phyloP scores from a whole-genome alignment of 2,888 invertebrate species.

The Hirtodrosophila duncani region DNA sequence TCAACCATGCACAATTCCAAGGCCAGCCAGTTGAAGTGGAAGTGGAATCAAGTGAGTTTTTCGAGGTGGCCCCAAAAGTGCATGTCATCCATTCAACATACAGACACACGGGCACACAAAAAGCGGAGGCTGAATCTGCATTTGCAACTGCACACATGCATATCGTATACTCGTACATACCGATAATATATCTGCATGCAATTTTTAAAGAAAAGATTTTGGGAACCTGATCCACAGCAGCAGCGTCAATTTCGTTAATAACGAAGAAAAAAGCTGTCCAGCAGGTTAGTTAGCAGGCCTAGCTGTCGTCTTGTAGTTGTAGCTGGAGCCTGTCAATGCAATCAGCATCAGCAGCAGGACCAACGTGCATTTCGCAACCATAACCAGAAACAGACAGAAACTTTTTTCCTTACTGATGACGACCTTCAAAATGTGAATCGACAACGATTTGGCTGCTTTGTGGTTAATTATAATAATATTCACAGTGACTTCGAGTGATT shows the following conservation, averaged over 20 bases:
- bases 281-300: conserved; percentile 30
- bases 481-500: conserved; percentile 8
- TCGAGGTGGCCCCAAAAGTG: conserved; percentile 56
- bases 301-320: not conserved
- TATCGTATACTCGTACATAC: conserved; percentile 2
- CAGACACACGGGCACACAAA: conserved; percentile 1
- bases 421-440: conserved; percentile 48
- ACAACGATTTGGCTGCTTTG: conserved; percentile 23
- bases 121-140: no score
- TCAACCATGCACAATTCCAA: conserved; percentile 42
- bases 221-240: conserved; percentile 53
- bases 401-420: conserved; percentile 15
- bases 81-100: conserved; percentile 50
- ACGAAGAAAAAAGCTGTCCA: conserved; percentile 44
- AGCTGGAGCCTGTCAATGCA: not conserved
- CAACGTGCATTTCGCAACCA: conserved; percentile 44
- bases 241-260: conserved; percentile 15
- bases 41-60: no score
- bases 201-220: conserved; percentile 34
- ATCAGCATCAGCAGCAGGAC: conserved; percentile 31
- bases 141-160: conserved; percentile 3
- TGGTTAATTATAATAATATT: conserved; percentile 27
- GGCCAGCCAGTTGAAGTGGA: conserved; percentile 53
- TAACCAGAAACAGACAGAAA: conserved; percentile 14
- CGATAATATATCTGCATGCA: conserved; percentile 30